Conservation (phyloP, 1,140 invertebrate genomes). For the Diprion similis region DNA sequence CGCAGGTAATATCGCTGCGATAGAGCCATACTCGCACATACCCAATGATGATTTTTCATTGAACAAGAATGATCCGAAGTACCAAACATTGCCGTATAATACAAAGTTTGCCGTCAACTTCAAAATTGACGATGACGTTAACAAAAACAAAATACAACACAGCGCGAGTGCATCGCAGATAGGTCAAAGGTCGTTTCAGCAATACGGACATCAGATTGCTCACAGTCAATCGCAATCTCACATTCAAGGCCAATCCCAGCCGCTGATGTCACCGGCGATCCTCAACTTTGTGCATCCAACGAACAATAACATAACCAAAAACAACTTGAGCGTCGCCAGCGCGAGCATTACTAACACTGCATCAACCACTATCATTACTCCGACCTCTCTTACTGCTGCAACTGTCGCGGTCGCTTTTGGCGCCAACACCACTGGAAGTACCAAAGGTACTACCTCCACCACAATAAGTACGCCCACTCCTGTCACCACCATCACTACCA, state of each 20-base stretch:
- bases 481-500: neutral
- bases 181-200: slow-evolving; percentile 52
- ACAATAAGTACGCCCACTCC: neutral
- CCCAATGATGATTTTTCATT: slow-evolving; percentile 72
- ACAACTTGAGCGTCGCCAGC: slow-evolving; percentile 45
- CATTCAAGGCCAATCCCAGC: slow-evolving; percentile 57
- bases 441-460: neutral
- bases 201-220: slow-evolving; percentile 56
- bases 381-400: neutral
- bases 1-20: slow-evolving; percentile 81
- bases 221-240: slow-evolving; percentile 60
- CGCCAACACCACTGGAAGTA: neutral
- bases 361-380: slow-evolving; percentile 26
- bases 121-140: slow-evolving; percentile 56
- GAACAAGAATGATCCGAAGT: slow-evolving; percentile 91
- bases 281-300: neutral
- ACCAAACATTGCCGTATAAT: slow-evolving; percentile 91
- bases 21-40: slow-evolving; percentile 89
- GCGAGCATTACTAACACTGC: slow-evolving; percentile 36
- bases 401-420: neutral
- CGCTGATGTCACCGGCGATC: slow-evolving; percentile 37
- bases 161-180: slow-evolving; percentile 58
- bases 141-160: slow-evolving; percentile 58
- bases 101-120: slow-evolving; percentile 79
- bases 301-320: slow-evolving; percentile 35